Conservation (phyloP, 1,140 invertebrate species). For the Sweltsa coloradensis region DNA sequence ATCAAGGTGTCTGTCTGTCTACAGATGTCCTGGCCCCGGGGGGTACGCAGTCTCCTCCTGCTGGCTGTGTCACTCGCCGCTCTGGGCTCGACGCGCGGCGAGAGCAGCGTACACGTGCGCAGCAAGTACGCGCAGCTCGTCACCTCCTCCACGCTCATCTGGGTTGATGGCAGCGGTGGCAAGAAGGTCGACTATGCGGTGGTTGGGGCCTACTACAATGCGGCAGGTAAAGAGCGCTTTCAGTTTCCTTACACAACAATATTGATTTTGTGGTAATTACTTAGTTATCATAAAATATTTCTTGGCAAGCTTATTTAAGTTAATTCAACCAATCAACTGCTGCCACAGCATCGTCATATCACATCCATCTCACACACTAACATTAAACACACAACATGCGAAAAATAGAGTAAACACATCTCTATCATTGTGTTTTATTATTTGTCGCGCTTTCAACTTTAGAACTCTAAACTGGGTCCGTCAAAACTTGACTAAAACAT, state of each 20-base stretch:
- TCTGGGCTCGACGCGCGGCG: constrained; percentile 18
- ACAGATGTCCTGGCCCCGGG: too few species aligned
- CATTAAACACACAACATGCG: too few species aligned
- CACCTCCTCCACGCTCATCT: constrained; percentile 42
- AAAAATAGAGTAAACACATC: too few species aligned
- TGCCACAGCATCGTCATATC: too few species aligned
- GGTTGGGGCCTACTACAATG: constrained; percentile 37
- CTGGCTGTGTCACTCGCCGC: constrained; percentile 7
- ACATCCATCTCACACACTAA: too few species aligned
- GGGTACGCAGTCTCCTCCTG: too few species aligned
- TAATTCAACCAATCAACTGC: neutral
- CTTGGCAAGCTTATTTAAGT: neutral
- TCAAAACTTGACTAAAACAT: too few species aligned
- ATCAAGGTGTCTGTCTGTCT: too few species aligned
- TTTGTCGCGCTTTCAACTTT: too few species aligned
- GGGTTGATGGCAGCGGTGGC: constrained; percentile 35
- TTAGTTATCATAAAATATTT: neutral
- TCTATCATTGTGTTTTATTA: too few species aligned
- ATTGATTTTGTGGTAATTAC: neutral
- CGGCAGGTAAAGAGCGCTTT: constrained; percentile 18
- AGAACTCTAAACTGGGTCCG: too few species aligned
- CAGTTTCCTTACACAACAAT: neutral
- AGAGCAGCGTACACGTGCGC: constrained; percentile 33
- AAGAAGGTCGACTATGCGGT: constrained; percentile 35
- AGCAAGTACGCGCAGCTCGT: constrained; percentile 32